Evolutionary conservation across 2,888 invertebrate species (phyloP).

Genomic region (Drepanosiphum platanoidis): DNA sequence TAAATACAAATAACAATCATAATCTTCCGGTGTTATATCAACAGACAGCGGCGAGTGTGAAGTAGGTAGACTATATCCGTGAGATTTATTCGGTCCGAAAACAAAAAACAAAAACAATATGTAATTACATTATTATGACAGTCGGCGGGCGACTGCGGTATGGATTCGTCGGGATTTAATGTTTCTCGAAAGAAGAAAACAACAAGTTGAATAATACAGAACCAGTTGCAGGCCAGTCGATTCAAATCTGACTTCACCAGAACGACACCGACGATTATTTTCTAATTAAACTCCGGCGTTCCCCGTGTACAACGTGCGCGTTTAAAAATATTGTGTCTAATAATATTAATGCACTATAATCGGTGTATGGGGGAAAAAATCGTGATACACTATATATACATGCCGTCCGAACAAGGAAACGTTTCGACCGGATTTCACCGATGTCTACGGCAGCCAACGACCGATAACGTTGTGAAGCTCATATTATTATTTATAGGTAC

Average conservation of each 20-base stretch:
- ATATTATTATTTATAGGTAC: too few species aligned
- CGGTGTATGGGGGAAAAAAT: not conserved
- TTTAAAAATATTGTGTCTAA: not conserved
- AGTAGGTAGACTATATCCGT: not conserved
- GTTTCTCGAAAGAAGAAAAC: not conserved
- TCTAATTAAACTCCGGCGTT: not conserved
- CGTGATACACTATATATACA: not conserved
- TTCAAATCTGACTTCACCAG: not conserved
- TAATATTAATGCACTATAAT: not conserved
- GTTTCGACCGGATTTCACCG: too few species aligned
- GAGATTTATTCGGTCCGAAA: constrained; percentile 46
- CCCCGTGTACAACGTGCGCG: too few species aligned
- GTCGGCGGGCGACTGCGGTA: not conserved
- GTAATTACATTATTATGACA: constrained; percentile 26
- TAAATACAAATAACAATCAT: not conserved
- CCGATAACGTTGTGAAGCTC: too few species aligned
- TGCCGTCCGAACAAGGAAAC: too few species aligned
- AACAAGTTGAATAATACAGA: not conserved
- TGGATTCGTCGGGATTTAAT: not conserved
- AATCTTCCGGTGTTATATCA: constrained; percentile 56
- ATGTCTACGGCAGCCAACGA: too few species aligned
- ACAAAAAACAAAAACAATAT: constrained; percentile 30
- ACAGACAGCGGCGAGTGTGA: constrained; percentile 14
- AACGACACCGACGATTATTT: not conserved
- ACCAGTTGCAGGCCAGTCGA: not conserved